phyloP scores from a whole-genome alignment of 1,140 invertebrate genomes.

The Eueides isabella region DNA sequence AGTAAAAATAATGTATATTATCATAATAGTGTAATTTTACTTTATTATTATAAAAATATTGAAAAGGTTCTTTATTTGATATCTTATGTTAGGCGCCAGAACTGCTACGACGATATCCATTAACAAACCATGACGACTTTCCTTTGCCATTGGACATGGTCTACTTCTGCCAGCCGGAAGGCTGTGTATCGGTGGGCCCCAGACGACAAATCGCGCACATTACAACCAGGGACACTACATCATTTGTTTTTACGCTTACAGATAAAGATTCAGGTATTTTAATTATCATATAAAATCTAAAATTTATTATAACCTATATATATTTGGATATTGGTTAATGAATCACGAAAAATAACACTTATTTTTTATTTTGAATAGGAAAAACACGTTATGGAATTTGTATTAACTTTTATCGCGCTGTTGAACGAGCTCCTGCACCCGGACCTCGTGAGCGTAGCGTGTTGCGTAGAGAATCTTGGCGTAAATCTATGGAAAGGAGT shows the following conservation, averaged over 20 bases:
- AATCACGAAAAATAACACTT: too few relatives aligned
- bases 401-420: slow-evolving; percentile 98
- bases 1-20: too few relatives aligned
- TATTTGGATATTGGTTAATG: too few relatives aligned
- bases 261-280: slow-evolving; percentile 97
- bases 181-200: slow-evolving; percentile 95
- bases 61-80: slow-evolving; percentile 84
- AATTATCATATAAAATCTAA: not conserved
- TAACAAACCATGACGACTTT: slow-evolving; percentile 99
- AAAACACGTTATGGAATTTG: slow-evolving; percentile 97
- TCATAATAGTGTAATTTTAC: not conserved
- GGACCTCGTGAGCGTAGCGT: slow-evolving; percentile 82
- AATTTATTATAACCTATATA: not conserved
- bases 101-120: slow-evolving; percentile 96
- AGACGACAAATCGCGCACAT: slow-evolving; percentile 86
- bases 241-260: slow-evolving; percentile 99
- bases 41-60: slow-evolving; percentile 81
- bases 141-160: slow-evolving; percentile 98
- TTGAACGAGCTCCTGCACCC: slow-evolving; percentile 84
- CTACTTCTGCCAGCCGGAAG: slow-evolving; percentile 99
- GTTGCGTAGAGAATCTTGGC: slow-evolving; percentile 92
- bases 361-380: slow-evolving; percentile 70
- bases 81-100: slow-evolving; percentile 89
- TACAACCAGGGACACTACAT: slow-evolving; percentile 90
- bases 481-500: slow-evolving; percentile 94